These are phyloP conservation scores for Pristionchus japonicus DNA, from an alignment of 2,888 invertebrate species.

Conservation along the genomic window DNA sequence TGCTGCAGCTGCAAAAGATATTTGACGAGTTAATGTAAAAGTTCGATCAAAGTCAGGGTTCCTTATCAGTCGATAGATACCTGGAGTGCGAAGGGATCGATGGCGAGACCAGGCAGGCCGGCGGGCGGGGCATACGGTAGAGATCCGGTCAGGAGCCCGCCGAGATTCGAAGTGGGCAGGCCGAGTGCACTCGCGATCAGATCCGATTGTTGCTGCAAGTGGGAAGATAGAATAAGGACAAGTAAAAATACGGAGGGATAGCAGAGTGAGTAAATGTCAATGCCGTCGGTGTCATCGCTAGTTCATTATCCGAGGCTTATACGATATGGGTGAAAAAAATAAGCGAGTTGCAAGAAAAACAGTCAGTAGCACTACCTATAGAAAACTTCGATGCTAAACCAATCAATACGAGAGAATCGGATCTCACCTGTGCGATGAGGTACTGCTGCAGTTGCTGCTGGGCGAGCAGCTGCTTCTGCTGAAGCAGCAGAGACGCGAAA, in stretches of 20 bases:
- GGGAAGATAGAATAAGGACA: neutral
- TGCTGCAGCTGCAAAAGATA: conserved; percentile 10
- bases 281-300: neutral
- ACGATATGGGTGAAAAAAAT: too few relatives aligned
- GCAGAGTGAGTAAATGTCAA: neutral
- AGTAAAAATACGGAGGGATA: too few relatives aligned
- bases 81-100: neutral
- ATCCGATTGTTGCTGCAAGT: neutral
- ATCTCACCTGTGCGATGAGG: neutral
- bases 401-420: too few relatives aligned
- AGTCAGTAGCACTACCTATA: too few relatives aligned
- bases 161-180: neutral
- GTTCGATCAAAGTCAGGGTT: neutral
- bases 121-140: neutral
- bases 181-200: conserved; percentile 9
- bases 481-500: neutral
- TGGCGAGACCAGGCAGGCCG: neutral
- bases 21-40: neutral
- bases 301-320: too few relatives aligned
- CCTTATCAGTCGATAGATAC: neutral
- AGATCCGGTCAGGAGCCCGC: neutral
- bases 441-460: neutral
- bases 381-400: too few relatives aligned
- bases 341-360: too few relatives aligned
- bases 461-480: neutral